Evolutionary conservation across 2,888 invertebrate species (phyloP), one percentile per base, ranked within the genome.

Genomic region (Magallana nippona): DNA sequence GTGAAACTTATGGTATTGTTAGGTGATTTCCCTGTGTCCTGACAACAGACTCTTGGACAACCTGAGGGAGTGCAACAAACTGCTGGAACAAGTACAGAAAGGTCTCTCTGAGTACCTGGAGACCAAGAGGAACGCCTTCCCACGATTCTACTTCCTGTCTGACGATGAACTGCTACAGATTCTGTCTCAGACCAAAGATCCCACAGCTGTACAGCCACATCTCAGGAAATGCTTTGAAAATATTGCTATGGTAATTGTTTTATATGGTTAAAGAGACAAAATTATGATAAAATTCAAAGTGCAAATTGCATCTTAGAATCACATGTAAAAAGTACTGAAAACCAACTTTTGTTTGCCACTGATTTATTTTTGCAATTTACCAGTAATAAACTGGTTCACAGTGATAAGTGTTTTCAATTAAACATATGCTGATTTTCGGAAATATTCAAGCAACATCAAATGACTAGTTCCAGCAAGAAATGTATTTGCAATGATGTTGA

Each of bases 191-290:
- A 94, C 94, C 27, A 94, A 94, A 88, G 94, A 94, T 90, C 94
- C 94, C 0, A 94, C 93, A n/a, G 94, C 94, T 85, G 94, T 94
- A 60, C 94, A 94, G 88, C 94, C 94, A 13, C 97, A 97, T 94
- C 94, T 97, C n/a, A 95, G 96, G 88, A 97, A 97, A 94, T 97
- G 97, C 94, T 97, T 97, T 94, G 97, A 97, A 93, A 96, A 96
- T 91, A 96, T 97, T 90, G 96, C 96, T 11, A 92, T 88, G 88
- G 95, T 97, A 83, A 95, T 32, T 60, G 44, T 44, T 44, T 44
- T 44, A 44, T 44, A 44, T 44, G 44, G 5, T 44, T 44, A 5
- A 5, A 44, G 0, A 44, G 44, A 44, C 44, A 44, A 44, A 44
- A 44, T 44, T 44, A 44, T 44, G 44, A 44, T 5, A 5, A 3